phyloP scores from a whole-genome alignment of 2,888 invertebrate genomes.

The Salpingus planirostris region DNA sequence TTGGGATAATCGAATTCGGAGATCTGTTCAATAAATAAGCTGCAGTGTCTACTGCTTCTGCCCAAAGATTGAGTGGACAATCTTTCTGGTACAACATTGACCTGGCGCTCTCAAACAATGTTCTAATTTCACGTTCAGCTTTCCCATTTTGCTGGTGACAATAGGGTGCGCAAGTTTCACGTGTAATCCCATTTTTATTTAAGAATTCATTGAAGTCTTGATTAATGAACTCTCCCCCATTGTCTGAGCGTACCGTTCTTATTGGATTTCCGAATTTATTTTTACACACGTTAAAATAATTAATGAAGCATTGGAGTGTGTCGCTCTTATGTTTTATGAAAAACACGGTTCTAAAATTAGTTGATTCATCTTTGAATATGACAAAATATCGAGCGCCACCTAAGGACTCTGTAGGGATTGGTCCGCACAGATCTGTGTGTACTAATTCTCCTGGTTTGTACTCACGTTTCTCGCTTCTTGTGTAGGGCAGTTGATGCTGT shows the following conservation, averaged over 20 bases:
- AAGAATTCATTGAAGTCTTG: conserved; percentile 3
- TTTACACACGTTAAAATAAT: conserved; percentile 2
- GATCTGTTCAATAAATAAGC: conserved; percentile 8
- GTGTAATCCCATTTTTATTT: conserved; percentile 4
- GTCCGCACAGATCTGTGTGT: conserved; percentile 13
- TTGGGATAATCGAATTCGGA: too few species aligned
- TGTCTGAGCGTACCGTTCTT: conserved; percentile 5
- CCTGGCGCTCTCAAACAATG: conserved; percentile 11
- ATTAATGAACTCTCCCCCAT: conserved; percentile 10
- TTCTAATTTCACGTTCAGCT: conserved; percentile 9
- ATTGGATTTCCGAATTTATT: conserved; percentile 9
- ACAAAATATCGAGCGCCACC: conserved; percentile 13
- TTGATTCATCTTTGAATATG: conserved; percentile 14
- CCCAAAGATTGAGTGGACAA: conserved; percentile 8
- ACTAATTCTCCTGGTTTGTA: conserved; percentile 8
- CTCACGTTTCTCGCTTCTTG: background rate
- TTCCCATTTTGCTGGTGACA: conserved; percentile 8
- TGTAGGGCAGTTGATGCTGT: conserved; percentile 2
- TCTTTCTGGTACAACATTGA: conserved; percentile 11
- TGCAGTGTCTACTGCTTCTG: conserved; percentile 12
- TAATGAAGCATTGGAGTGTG: conserved; percentile 8
- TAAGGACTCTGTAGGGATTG: conserved; percentile 11
- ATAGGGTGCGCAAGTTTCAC: conserved; percentile 6
- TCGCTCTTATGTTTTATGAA: conserved; percentile 15
- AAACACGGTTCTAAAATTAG: conserved; percentile 12